Evolutionary conservation across 2,113 vertebrate genomes (phyloP), one percentile per base, ranked within the genome.

Genomic region (Hemiprocne comata): DNA sequence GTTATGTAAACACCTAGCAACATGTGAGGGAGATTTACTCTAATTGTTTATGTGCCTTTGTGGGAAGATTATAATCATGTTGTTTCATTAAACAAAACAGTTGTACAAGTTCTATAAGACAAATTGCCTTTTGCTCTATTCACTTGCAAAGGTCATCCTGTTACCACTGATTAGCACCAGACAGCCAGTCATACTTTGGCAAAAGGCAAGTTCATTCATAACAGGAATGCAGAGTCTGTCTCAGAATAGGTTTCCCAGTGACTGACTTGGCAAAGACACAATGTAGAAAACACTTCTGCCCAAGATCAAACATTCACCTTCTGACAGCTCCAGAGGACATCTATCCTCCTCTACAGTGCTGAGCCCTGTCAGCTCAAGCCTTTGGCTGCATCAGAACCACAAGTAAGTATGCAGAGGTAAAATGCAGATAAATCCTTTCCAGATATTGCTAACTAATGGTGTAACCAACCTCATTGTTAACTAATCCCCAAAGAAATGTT

Each of bases 81-180:
- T 97, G 95, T 95, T 96, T 96, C 97, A 91, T 95, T 97, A 95
- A 96, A 97, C 95, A 96, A 96, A 96, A 94, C 90, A 95, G 87
- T 96, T 94, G 94, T 97, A 90, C 93, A 96, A 97, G 93, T 97
- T 97, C 94, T 93, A 93, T 88, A 91, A 87, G 94, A 95, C 92
- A 97, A 97, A 97, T 87, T 94, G 94, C 92, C 94, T 96, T 95
- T 95, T 96, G 94, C 93, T 97, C 97, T 96, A 85, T 95, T 95
- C 96, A 87, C 96, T 97, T 94, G 7, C 94, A 96, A 95, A 95
- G 95, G 94, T 94, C 95, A 97, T 97, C 95, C 96, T 76, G 46
- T 97, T 97, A 96, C 96, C 93, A 46, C 91, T 97, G 97, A 97
- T 96, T 95, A 89, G 90, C 87, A 75, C 66, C 91, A 86, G 89